These are phyloP conservation scores for Eupsilia transversa DNA, from an alignment of 2,888 invertebrate species.

Conservation along the genomic window DNA sequence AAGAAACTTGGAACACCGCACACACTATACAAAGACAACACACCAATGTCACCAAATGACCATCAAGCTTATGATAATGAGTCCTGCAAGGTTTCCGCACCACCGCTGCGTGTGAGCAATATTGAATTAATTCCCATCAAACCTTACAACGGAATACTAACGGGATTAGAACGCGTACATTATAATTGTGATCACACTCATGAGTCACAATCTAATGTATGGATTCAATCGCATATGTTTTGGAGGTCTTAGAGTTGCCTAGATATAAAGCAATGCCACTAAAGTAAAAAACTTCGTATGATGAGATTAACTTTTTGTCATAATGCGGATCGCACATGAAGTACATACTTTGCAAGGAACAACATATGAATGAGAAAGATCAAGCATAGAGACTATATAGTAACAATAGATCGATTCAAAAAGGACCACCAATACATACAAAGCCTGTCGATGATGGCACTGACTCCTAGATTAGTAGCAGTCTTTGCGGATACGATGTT, in stretches of 20 bases:
- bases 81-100: constrained; percentile 51
- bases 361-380: not conserved
- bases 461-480: not conserved
- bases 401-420: not conserved
- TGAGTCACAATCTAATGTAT: constrained; percentile 47
- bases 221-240: constrained; percentile 33
- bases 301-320: not conserved
- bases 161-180: constrained; percentile 54
- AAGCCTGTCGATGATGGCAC: not conserved
- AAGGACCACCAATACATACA: not conserved
- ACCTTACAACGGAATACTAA: constrained; percentile 60
- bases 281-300: not conserved
- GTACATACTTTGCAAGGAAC: not conserved
- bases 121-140: constrained; percentile 63
- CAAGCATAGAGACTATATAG: not conserved
- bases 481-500: not conserved
- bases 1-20: not conserved
- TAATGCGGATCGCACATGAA: not conserved
- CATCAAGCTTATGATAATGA: constrained; percentile 62
- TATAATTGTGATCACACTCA: constrained; percentile 40
- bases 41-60: not conserved
- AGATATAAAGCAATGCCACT: too few relatives aligned
- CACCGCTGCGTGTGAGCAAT: constrained; percentile 56
- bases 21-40: constrained; percentile 1
- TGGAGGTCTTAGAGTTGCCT: not conserved